phyloP scores from a whole-genome alignment of 2,888 invertebrate species.

The Baccha elongata region DNA sequence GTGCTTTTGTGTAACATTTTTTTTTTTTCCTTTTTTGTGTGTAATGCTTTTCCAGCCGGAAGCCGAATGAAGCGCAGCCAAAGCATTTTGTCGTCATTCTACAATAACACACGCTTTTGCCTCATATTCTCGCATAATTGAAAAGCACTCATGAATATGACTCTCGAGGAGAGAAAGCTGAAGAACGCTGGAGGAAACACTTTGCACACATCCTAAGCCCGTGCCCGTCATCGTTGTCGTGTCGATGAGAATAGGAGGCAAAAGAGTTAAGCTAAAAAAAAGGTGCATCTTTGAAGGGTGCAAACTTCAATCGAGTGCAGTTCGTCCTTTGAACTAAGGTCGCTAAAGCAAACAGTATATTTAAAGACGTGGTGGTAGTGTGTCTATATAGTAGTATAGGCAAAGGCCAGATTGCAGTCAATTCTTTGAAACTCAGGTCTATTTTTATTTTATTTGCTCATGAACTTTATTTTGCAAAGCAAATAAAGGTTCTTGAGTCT shows the following conservation, averaged over 20 bases:
- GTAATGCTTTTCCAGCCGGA: slow-evolving; percentile 43
- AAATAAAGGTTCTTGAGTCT: too few species aligned
- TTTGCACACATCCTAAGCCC: slow-evolving; percentile 23
- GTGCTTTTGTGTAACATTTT: slow-evolving; percentile 10
- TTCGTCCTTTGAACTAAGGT: slow-evolving; percentile 47
- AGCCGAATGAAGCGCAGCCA: slow-evolving; percentile 56
- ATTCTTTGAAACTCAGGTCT: too few species aligned
- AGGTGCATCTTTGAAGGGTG: slow-evolving; percentile 35
- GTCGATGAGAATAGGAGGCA: background rate
- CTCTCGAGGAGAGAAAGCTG: slow-evolving; percentile 11
- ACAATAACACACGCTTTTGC: slow-evolving; percentile 14
- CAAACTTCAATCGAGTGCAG: slow-evolving; percentile 51
- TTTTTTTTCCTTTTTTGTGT: background rate
- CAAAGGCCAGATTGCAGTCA: too few species aligned
- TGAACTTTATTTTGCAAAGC: too few species aligned
- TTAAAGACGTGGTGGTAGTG: too few species aligned
- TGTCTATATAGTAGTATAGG: too few species aligned
- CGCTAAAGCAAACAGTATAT: slow-evolving; percentile 15
- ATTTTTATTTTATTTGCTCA: too few species aligned
- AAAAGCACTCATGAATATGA: slow-evolving; percentile 53
- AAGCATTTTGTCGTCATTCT: slow-evolving; percentile 45
- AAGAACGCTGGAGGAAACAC: slow-evolving; percentile 40
- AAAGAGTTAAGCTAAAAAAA: slow-evolving; percentile 9
- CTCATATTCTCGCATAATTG: slow-evolving; percentile 61
- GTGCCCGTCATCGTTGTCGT: background rate